Evolutionary conservation across 2,888 invertebrate genomes (phyloP), one percentile per base, ranked within the genome.

Genomic region (Apamea anceps): DNA sequence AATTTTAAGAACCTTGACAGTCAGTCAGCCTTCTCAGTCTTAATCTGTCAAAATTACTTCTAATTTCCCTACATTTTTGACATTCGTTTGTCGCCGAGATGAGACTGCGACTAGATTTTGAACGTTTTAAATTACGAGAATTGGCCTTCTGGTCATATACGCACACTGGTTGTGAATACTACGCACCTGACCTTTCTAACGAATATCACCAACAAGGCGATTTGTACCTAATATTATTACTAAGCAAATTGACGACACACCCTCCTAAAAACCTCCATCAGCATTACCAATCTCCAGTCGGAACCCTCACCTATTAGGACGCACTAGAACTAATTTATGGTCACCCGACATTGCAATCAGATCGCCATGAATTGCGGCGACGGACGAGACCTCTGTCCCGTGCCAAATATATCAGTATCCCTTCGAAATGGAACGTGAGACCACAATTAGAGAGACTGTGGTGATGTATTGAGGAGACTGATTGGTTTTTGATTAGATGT

Each of bases 351-450:
- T 81, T 68, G 79, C 76, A 89, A 90, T 90, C 90, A 86, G 90
- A 90, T 90, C 71, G 76, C 86, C 80, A 90, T 90, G 90, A 90
- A 90, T 90, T 85, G 82, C 81, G 81, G 73, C 74, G 75, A 66
- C 82, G 67, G 80, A 83, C 77, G 67, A 73, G 87, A 89, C 90
- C 90, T 88, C 75, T 81, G 85, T 68, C 85, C 88, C 73, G 21
- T 1, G 28, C 75, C 80, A 67, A 76, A 90, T 90, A 88, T 85
- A 88, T 90, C 85, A 88, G 75, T 28, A 71, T 84, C 87, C 85
- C 75, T 82, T 86, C 70, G 54, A 54, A 75, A 71, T 86, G 77
- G 80, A 77, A 79, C 87, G 75, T 77, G 78, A 57, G 57, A 70
- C 84, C 72, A 80, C 75, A 74, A 77, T 75, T 77, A 75, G 71